A percentile compares a stretch with the other conserved stretches of the same genome.
These are phyloP conservation scores for Triplophysa yarkandensis DNA, from an alignment of 2,797 vertebrate species.

Conservation along the genomic window DNA sequence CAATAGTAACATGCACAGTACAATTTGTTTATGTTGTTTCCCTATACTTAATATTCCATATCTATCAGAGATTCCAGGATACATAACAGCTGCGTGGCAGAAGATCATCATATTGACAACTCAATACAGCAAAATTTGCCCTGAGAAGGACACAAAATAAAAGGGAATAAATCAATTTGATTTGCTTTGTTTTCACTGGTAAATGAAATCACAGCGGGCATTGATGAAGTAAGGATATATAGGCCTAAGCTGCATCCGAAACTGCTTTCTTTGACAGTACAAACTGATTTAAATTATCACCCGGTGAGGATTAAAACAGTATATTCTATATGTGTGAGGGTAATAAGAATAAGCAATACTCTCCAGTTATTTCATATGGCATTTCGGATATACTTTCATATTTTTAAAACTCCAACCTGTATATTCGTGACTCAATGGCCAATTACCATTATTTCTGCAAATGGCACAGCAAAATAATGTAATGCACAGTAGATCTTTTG, in stretches of 20 bases:
- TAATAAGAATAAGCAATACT: no score
- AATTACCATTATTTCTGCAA: no score
- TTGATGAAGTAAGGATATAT: neutral
- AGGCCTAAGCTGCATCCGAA: slow-evolving; percentile 16
- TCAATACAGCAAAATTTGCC: slow-evolving; percentile 28
- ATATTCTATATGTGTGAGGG: no score
- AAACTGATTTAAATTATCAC: slow-evolving; percentile 59
- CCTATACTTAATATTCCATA: slow-evolving; percentile 61
- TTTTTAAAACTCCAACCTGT: no score
- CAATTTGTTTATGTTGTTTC: no score
- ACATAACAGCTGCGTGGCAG: slow-evolving; percentile 73
- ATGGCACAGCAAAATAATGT: no score
- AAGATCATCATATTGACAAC: slow-evolving; percentile 55
- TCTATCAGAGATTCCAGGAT: slow-evolving; percentile 65
- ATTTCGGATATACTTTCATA: no score
- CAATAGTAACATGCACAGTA: no score
- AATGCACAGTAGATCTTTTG: no score
- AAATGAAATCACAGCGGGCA: slow-evolving; percentile 9
- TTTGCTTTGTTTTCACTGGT: slow-evolving; percentile 45
- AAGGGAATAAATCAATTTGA: slow-evolving; percentile 30
- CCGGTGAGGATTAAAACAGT: slow-evolving; percentile 45
- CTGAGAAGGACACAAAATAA: slow-evolving; percentile 42
- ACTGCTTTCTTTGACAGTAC: slow-evolving; percentile 58
- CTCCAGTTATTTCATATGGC: no score
- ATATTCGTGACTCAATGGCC: no score